Evolutionary conservation across 2,797 vertebrate species (phyloP), one percentile per base, ranked within the genome.

Genomic region (Taeniopygia guttata): DNA sequence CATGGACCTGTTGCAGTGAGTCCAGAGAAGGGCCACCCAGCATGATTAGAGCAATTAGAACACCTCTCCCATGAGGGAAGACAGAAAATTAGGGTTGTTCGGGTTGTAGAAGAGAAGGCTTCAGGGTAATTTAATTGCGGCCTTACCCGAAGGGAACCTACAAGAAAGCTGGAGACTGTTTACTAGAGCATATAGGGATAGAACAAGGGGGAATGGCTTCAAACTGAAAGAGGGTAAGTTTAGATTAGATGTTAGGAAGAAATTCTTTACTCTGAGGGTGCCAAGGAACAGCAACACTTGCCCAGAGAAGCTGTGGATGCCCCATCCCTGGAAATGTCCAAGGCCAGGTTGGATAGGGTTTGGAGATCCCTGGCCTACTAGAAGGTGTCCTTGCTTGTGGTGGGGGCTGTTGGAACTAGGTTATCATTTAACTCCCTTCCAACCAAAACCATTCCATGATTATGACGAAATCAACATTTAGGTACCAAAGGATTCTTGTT

Each of bases 1-100:
- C 36, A 38, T 4, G 38, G 10, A 68, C 0, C 25, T 4, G 29
- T 0, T 5, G 40, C 40, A 52, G 1, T 0, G 4, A 36, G 13
- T 21, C 16, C 55, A 62, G 11, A 5, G 20, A 21, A 62, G 3
- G 7, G 23, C 0, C 7, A 34, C 5, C 25, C 25, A 62, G 2
- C 1, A 42, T 46, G 34, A 46, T 26, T 3, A 78, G 42, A 55
- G 34, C 17, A 10, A 55, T 32, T 20, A 45, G 36, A 66, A 4
- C 12, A 51, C 2, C 43, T 32, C 17, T 42, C 13, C 58, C 2
- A 13, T 6, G 18, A 56, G 22, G 10, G 42, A 56, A 43, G 18
- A 26, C 42, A 70, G 22, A 70, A 21, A 78, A 87, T 27, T 6
- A 15, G 26, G 12, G 9, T 32, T 42, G 49, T 5, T 63, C 22